A percentile compares a stretch with the other conserved stretches of the same genome.
phyloP scores from a whole-genome alignment of 2,113 vertebrate species.

The Protobothrops flavoviridis region DNA sequence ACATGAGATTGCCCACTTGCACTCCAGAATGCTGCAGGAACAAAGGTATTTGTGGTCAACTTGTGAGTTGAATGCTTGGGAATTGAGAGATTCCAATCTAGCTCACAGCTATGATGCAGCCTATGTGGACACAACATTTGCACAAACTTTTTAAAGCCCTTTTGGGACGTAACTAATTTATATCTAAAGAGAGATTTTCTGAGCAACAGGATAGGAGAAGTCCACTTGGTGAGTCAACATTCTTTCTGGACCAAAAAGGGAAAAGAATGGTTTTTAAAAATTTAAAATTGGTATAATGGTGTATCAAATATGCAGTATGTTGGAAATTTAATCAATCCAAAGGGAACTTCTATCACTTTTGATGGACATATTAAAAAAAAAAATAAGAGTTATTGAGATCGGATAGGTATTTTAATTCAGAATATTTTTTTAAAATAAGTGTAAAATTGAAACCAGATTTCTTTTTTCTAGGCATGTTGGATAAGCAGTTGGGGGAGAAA shows the following conservation, averaged over 20 bases:
- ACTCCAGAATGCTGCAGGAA: not conserved
- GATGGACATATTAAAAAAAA: too few species aligned
- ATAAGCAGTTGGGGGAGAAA: too few species aligned
- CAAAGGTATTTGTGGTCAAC: not conserved
- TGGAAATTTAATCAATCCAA: not conserved
- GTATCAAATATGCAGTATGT: not conserved
- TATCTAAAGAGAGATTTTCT: not conserved
- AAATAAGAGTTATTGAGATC: too few species aligned
- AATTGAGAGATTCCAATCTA: not conserved
- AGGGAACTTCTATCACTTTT: not conserved
- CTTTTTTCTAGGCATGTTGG: too few species aligned
- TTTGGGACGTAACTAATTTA: not conserved
- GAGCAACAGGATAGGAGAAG: not conserved
- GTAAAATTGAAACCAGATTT: too few species aligned
- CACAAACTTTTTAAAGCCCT: not conserved
- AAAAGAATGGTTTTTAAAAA: not conserved
- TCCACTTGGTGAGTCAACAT: not conserved
- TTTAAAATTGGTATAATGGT: not conserved
- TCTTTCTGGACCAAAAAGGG: not conserved
- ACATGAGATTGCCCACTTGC: not conserved
- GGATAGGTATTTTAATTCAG: too few species aligned
- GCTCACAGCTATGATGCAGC: not conserved
- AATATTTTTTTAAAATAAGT: too few species aligned
- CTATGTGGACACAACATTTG: not conserved
- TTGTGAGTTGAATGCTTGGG: not conserved